Conservation (phyloP, 2,113 vertebrate species). For the Coptodon rendalli region DNA sequence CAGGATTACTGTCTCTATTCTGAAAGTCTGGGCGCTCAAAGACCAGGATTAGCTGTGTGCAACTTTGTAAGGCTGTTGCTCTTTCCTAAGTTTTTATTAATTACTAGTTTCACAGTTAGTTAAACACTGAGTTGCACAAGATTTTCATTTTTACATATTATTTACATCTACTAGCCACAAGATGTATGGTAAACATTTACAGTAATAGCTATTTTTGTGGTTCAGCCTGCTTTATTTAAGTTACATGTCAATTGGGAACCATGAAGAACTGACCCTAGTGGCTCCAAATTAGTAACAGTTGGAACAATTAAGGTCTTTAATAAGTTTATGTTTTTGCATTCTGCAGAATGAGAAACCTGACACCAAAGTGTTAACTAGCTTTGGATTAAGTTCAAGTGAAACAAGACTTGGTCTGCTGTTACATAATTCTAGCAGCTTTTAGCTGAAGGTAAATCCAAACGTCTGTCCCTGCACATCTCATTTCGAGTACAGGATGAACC, state of each 20-base stretch:
- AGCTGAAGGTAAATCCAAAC: neutral
- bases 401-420: neutral
- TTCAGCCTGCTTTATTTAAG: neutral
- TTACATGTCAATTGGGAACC: neutral
- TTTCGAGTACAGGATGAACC: neutral
- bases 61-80: neutral
- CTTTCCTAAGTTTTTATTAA: neutral
- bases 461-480: neutral
- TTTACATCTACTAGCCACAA: neutral
- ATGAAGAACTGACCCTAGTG: neutral
- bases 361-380: neutral
- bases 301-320: neutral
- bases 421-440: neutral
- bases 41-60: neutral
- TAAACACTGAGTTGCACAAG: neutral
- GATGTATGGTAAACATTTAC: neutral
- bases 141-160: neutral
- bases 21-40: neutral
- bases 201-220: neutral
- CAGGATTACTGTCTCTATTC: fast-evolving
- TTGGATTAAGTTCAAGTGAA: neutral
- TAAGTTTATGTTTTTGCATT: neutral
- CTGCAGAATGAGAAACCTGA: neutral
- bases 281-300: neutral
- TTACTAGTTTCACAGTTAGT: neutral